Evolutionary conservation across 2,797 vertebrate genomes (phyloP).

Genomic region (Microctenopoma steveboyesi): DNA sequence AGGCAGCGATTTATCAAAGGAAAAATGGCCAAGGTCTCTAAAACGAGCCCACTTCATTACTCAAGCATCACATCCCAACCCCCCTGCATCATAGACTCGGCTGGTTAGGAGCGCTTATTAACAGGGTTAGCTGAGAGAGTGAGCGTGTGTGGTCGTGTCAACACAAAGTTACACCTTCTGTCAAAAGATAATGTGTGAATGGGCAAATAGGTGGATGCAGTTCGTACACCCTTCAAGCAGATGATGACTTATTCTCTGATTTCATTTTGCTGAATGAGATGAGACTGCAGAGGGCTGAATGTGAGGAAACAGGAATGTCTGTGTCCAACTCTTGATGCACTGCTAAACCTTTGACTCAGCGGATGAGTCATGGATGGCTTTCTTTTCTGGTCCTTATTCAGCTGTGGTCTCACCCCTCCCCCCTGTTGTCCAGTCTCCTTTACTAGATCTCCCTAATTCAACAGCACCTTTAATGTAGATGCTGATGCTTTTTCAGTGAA

Average conservation of each 20-base stretch:
- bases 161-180: constrained; percentile 4
- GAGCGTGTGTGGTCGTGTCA: constrained; percentile 19
- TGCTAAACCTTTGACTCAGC: constrained; percentile 25
- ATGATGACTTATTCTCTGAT: background rate
- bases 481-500: too few species aligned
- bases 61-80: constrained; percentile 47
- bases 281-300: background rate
- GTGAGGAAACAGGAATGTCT: background rate
- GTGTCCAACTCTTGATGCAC: constrained; percentile 9
- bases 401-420: background rate
- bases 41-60: constrained; percentile 60
- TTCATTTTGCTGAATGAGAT: background rate
- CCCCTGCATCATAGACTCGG: constrained; percentile 16
- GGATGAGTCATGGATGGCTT: constrained; percentile 22
- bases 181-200: constrained; percentile 6
- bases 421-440: background rate
- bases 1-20: constrained; percentile 50
- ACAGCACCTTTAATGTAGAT: background rate
- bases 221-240: background rate
- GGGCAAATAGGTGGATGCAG: background rate
- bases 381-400: constrained; percentile 6
- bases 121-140: constrained; percentile 19
- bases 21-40: constrained; percentile 43
- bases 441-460: too few species aligned
- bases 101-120: constrained; percentile 45